Evolutionary conservation across 2,888 invertebrate genomes (phyloP).

Genomic region (Beris morrisii): DNA sequence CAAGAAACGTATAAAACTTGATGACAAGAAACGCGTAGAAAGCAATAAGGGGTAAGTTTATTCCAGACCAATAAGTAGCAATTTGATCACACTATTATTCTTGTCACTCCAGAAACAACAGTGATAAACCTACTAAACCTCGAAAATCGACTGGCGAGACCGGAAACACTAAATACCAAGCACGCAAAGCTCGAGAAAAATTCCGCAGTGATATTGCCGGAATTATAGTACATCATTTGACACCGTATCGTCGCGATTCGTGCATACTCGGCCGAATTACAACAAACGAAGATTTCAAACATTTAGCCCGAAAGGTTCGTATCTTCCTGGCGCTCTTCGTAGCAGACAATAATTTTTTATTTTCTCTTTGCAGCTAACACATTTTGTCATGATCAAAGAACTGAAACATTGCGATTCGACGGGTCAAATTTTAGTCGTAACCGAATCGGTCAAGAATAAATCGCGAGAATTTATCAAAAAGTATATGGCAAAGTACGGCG

Average conservation of each 20-base stretch:
- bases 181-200: slow-evolving; percentile 80
- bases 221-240: slow-evolving; percentile 83
- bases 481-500: slow-evolving; percentile 94
- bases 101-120: slow-evolving; percentile 3
- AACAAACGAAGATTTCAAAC: slow-evolving; percentile 90
- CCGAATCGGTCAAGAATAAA: slow-evolving; percentile 77
- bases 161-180: slow-evolving; percentile 63
- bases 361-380: slow-evolving; percentile 72
- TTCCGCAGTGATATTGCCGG: slow-evolving; percentile 79
- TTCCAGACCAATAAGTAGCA: too few relatives aligned
- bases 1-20: slow-evolving; percentile 46
- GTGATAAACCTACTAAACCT: slow-evolving; percentile 14
- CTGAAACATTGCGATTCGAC: slow-evolving; percentile 82
- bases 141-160: slow-evolving; percentile 12
- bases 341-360: not conserved
- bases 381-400: slow-evolving; percentile 94
- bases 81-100: too few relatives aligned
- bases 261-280: slow-evolving; percentile 84
- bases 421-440: slow-evolving; percentile 50
- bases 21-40: slow-evolving; percentile 34
- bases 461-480: slow-evolving; percentile 93
- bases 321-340: not conserved
- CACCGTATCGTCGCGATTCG: slow-evolving; percentile 83
- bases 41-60: too few relatives aligned
- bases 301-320: slow-evolving; percentile 85